Percentiles rank a stretch among this genome's conserved stretches.
These are phyloP conservation scores for Notiomystis cincta DNA, from an alignment of 2,113 vertebrate species.

Conservation along the genomic window DNA sequence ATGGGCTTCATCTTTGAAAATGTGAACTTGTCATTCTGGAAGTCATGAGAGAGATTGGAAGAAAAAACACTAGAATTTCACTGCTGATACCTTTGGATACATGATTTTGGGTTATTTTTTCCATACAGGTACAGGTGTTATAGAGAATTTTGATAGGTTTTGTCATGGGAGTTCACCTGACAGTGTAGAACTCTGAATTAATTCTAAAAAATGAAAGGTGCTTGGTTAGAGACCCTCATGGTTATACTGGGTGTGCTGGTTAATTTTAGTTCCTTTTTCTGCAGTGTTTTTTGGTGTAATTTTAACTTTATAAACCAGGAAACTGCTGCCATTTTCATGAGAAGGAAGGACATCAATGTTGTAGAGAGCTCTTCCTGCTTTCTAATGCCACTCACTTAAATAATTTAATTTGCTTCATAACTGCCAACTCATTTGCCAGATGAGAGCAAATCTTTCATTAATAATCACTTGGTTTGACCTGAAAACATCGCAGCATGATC, in stretches of 20 bases:
- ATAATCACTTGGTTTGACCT: neutral
- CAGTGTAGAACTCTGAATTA: neutral
- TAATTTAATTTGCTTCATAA: neutral
- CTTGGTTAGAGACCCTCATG: neutral
- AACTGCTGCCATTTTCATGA: neutral
- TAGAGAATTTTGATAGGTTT: neutral
- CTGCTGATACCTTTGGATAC: neutral
- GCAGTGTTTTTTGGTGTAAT: neutral
- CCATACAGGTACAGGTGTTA: neutral
- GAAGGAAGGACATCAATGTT: fast-evolving
- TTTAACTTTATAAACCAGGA: neutral
- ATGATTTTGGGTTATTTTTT: neutral
- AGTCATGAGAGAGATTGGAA: neutral
- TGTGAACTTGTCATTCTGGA: neutral
- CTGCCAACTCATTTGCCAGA: neutral
- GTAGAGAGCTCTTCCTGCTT: neutral
- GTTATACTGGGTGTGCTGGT: neutral
- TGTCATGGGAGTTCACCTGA: neutral
- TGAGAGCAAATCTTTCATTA: neutral
- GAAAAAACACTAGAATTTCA: neutral
- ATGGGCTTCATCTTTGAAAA: neutral
- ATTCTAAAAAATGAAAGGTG: neutral
- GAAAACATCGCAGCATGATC: neutral
- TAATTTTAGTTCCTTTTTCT: neutral
- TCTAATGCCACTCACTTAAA: neutral